Percentiles rank a stretch among this genome's conserved stretches.
Evolutionary conservation across 2,113 vertebrate species (phyloP).

Genomic region (Nothobranchius furzeri): DNA sequence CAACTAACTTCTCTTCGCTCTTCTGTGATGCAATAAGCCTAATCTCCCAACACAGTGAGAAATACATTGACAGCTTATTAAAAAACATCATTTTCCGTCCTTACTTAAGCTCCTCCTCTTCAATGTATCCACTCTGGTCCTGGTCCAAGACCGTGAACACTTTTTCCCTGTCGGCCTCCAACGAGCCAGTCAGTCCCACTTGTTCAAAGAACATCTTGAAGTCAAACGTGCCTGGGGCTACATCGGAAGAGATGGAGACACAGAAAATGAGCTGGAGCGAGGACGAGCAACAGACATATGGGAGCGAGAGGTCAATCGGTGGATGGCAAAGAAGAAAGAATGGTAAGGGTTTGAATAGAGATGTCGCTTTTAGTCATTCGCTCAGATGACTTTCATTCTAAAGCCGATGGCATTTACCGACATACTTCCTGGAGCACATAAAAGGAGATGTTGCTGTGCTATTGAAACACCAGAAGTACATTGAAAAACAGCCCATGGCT

Average conservation of each 20-base stretch:
- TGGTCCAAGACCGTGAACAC: constrained; percentile 78
- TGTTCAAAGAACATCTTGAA: constrained; percentile 75
- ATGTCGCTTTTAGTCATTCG: constrained; percentile 56
- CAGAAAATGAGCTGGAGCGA: constrained; percentile 19
- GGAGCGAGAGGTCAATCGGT: constrained; percentile 45
- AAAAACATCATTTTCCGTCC: constrained; percentile 1
- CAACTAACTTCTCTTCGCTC: no score
- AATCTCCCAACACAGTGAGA: background rate
- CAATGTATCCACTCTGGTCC: constrained; percentile 81
- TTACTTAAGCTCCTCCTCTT: constrained; percentile 82
- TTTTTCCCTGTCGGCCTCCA: constrained; percentile 57
- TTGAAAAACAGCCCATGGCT: constrained; percentile 24
- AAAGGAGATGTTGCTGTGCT: constrained; percentile 22
- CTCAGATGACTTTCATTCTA: constrained; percentile 68
- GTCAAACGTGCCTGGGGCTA: constrained; percentile 76
- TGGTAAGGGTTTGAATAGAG: constrained; percentile 45
- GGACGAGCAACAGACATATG: constrained; percentile 33
- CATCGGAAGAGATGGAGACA: constrained; percentile 5
- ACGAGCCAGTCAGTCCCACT: constrained; percentile 71
- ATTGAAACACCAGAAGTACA: constrained; percentile 42
- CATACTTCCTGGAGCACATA: constrained; percentile 50
- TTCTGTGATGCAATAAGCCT: no score
- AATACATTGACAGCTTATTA: background rate
- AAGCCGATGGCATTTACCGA: constrained; percentile 63
- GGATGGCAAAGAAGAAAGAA: constrained; percentile 40